Evolutionary conservation across 2,888 invertebrate genomes (phyloP).

Genomic region (Leptinotarsa haldemani): DNA sequence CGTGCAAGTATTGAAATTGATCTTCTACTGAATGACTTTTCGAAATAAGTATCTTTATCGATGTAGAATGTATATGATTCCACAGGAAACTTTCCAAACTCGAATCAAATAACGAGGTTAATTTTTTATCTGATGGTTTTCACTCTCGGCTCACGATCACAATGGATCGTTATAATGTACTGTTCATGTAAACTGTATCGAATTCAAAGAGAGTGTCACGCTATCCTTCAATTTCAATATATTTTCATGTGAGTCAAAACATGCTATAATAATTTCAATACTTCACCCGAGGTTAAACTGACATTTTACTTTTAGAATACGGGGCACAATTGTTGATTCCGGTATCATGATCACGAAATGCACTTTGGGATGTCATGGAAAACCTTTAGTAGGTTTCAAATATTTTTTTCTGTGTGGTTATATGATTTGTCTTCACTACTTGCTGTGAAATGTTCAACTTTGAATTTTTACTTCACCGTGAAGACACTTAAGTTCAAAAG

Average conservation of each 20-base stretch:
- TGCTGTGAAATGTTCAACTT: too few species aligned
- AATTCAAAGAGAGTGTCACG: conserved; percentile 38
- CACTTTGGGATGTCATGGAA: not conserved
- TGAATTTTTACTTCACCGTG: too few species aligned
- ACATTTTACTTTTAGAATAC: conserved; percentile 28
- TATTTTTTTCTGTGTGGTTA: not conserved
- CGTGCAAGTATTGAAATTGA: too few species aligned
- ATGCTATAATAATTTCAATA: conserved; percentile 40
- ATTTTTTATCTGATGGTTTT: conserved; percentile 15
- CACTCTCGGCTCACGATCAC: conserved; percentile 18
- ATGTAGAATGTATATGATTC: not conserved
- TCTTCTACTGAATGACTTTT: not conserved
- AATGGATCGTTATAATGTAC: conserved; percentile 17
- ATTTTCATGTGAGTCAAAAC: conserved; percentile 38
- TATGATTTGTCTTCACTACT: too few species aligned
- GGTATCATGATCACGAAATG: conserved; percentile 5
- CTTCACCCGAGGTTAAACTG: conserved; percentile 29
- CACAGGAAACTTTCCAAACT: not conserved
- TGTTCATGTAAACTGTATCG: conserved; percentile 34
- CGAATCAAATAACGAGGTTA: conserved; percentile 1
- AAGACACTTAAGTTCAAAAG: too few species aligned
- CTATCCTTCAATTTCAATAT: conserved; percentile 45
- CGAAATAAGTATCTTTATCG: not conserved
- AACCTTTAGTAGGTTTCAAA: not conserved
- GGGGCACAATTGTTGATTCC: conserved; percentile 25